Evolutionary conservation across 2,888 invertebrate species (phyloP), one percentile per base, ranked within the genome.

Genomic region (Stenotaenia linearis): DNA sequence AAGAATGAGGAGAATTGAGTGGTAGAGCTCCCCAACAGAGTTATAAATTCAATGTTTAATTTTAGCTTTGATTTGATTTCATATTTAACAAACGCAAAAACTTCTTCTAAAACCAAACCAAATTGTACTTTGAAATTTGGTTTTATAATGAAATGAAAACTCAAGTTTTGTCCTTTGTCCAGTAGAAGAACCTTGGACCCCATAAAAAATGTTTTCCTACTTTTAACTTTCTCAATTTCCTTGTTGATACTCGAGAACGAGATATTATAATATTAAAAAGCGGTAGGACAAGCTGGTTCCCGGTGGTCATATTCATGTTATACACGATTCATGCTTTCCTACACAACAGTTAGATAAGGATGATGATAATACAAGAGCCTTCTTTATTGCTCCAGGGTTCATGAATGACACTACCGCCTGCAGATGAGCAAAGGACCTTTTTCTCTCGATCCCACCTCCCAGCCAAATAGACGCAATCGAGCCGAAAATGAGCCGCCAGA

Each of bases 401-500:
- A 69, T 69, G 69, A 69, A 69, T 69, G 69, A 69, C 69, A 69
- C 25, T 69, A 28, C 69, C 69, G 69, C 69, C 69, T 69, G 69
- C 69, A 69, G 69, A 69, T 69, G 69, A 69, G 69, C 69, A 69
- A 69, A 69, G n/a, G 69, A 69, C 28, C 69, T 69, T 69, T 28
- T 28, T 28, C 69, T 28, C 69, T 69, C 69, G 69, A 69, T 69
- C 69, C 69, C 69, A 69, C 69, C 69, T 69, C 69, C 25, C 69
- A 69, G 69, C 69, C 69, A 69, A 69, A 69, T 69, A 69, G 69
- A 69, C 69, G 69, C 69, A 69, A 69, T 69, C 69, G 69, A 69
- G 69, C 69, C 28, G 23, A 69, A 69, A 69, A 69, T 69, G 69
- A 69, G 69, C 23, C 69, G 69, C 69, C 28, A 69, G 69, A 69